These are phyloP conservation scores for Dryomyza anilis DNA, from an alignment of 2,888 invertebrate genomes.

Conservation along the genomic window DNA sequence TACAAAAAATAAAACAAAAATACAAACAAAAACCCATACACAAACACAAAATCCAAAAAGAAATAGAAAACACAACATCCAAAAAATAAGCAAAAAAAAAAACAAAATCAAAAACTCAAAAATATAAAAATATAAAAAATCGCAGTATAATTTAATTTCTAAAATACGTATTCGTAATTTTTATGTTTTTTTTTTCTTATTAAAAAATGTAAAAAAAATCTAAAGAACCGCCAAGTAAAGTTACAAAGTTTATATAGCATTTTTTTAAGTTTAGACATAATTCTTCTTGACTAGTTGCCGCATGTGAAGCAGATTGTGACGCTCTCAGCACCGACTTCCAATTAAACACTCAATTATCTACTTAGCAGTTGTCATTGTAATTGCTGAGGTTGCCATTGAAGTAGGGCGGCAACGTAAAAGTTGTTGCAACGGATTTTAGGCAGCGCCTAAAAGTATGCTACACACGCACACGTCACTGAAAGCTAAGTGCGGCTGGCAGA, in stretches of 20 bases:
- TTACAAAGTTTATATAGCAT: too few relatives aligned
- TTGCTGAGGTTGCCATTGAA: too few relatives aligned
- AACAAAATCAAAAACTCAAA: neutral
- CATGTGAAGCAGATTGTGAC: neutral
- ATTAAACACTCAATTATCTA: constrained; percentile 11
- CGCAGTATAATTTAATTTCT: too few relatives aligned
- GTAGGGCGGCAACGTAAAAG: too few relatives aligned
- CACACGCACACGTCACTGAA: neutral
- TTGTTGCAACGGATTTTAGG: neutral
- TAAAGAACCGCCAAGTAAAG: too few relatives aligned
- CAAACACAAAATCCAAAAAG: neutral
- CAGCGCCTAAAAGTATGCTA: neutral
- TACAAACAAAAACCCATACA: neutral
- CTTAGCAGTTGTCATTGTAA: neutral
- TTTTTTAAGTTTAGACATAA: too few relatives aligned
- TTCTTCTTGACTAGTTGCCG: too few relatives aligned
- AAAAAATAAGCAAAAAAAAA: neutral
- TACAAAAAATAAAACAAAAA: neutral
- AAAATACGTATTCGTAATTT: too few relatives aligned
- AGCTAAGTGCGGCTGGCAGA: neutral
- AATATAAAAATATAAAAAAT: neutral
- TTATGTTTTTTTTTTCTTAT: too few relatives aligned
- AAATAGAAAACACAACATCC: neutral
- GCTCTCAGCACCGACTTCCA: too few relatives aligned
- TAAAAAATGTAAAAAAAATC: too few relatives aligned